Evolutionary conservation across 2,888 invertebrate species (phyloP).

Genomic region (Coleophora flavipennella): DNA sequence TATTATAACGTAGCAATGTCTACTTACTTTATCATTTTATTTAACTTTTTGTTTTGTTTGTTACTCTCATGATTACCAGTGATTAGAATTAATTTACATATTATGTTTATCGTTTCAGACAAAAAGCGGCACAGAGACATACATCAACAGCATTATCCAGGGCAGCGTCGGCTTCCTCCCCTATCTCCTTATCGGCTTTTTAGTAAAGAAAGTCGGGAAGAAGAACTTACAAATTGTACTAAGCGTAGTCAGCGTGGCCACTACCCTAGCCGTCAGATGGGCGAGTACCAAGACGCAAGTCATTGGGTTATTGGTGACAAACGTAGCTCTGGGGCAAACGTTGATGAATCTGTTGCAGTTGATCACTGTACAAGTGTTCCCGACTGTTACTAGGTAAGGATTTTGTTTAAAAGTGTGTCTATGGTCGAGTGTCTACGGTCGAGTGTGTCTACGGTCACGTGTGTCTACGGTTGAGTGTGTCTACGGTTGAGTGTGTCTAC

Average conservation of each 20-base stretch:
- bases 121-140: slow-evolving; percentile 43
- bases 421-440: too few relatives aligned
- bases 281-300: slow-evolving; percentile 30
- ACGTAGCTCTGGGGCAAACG: slow-evolving; percentile 29
- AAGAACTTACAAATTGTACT: slow-evolving; percentile 29
- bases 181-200: slow-evolving; percentile 31
- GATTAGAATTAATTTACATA: too few relatives aligned
- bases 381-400: slow-evolving; percentile 39
- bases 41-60: too few relatives aligned
- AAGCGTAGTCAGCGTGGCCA: slow-evolving; percentile 22
- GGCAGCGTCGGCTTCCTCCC: slow-evolving; percentile 36
- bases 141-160: slow-evolving; percentile 48
- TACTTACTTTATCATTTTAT: too few relatives aligned
- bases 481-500: too few relatives aligned
- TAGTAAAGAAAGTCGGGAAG: slow-evolving; percentile 47
- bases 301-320: slow-evolving; percentile 34
- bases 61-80: too few relatives aligned
- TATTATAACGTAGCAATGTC: too few relatives aligned
- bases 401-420: not conserved
- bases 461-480: too few relatives aligned
- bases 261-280: slow-evolving; percentile 32
- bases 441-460: too few relatives aligned
- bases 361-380: slow-evolving; percentile 38
- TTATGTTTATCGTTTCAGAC: slow-evolving; percentile 32
- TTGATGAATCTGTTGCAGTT: slow-evolving; percentile 38